Evolutionary conservation across 2,113 vertebrate species (phyloP).

Genomic region (Reinhardtius hippoglossoides): DNA sequence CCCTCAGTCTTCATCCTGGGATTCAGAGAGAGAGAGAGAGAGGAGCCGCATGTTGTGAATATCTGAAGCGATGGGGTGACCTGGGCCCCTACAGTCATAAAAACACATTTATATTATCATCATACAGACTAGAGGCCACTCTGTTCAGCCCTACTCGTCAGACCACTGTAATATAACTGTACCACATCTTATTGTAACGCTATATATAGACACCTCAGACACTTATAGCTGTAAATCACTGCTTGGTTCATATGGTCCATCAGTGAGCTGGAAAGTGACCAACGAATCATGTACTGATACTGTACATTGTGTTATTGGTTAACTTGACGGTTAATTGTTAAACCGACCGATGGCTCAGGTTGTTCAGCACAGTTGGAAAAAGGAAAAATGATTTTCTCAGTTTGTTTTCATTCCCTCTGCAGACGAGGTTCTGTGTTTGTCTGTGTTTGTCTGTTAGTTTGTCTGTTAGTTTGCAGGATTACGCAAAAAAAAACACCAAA

Average conservation of each 20-base stretch:
- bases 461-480: not conserved
- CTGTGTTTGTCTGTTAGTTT: not conserved
- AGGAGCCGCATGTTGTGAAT: no score
- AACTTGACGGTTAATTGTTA: not conserved
- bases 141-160: not conserved
- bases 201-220: not conserved
- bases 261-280: not conserved
- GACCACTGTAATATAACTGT: not conserved
- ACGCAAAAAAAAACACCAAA: no score
- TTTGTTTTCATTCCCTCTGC: not conserved
- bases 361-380: no score
- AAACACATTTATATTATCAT: not conserved
- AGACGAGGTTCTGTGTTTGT: no score
- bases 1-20: no score
- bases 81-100: no score
- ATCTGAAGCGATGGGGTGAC: no score
- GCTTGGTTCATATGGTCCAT: not conserved
- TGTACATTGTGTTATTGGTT: not conserved
- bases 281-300: not conserved
- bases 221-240: not conserved
- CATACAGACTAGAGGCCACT: not conserved
- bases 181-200: not conserved
- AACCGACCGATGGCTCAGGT: not conserved
- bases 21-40: no score
- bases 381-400: not conserved